phyloP scores from a whole-genome alignment of 2,888 invertebrate species.

The Eudiplozoon nipponicum region DNA sequence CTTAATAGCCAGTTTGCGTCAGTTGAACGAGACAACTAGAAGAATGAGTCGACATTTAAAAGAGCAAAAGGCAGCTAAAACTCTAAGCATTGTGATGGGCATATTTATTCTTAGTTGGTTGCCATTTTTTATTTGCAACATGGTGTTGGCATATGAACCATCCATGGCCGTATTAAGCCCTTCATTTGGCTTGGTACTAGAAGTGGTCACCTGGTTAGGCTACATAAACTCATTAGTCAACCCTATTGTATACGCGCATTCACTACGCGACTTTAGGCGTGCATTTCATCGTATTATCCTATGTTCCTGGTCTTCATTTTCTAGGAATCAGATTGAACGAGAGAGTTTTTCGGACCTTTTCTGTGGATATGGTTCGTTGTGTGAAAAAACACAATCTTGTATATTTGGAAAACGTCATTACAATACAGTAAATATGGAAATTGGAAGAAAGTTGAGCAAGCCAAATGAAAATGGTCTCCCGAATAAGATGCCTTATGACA shows the following conservation, averaged over 20 bases:
- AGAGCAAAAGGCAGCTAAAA: slow-evolving; percentile 85
- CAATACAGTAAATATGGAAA: no score
- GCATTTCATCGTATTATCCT: slow-evolving; percentile 38
- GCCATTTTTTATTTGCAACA: slow-evolving; percentile 74
- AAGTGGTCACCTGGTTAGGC: slow-evolving; percentile 27
- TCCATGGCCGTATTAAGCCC: no score
- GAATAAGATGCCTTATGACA: no score
- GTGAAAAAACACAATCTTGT: no score
- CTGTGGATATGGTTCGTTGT: neutral
- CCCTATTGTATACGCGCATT: slow-evolving; percentile 84
- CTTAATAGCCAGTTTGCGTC: no score
- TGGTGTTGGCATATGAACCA: slow-evolving; percentile 34
- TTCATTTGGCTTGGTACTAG: slow-evolving; percentile 28
- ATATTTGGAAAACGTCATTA: no score
- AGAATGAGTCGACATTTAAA: no score
- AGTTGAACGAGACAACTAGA: no score
- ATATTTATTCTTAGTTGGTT: slow-evolving; percentile 84
- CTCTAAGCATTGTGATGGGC: slow-evolving; percentile 75
- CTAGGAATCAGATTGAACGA: neutral
- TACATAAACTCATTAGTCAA: slow-evolving; percentile 27
- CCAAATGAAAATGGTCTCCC: no score
- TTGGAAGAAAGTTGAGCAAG: no score
- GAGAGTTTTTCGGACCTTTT: neutral
- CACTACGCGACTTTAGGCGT: slow-evolving; percentile 60
- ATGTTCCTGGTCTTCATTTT: no score